A percentile compares a stretch with the other conserved stretches of the same genome.
Evolutionary conservation across 2,113 vertebrate species (phyloP).

Genomic region (Zingel zingel): DNA sequence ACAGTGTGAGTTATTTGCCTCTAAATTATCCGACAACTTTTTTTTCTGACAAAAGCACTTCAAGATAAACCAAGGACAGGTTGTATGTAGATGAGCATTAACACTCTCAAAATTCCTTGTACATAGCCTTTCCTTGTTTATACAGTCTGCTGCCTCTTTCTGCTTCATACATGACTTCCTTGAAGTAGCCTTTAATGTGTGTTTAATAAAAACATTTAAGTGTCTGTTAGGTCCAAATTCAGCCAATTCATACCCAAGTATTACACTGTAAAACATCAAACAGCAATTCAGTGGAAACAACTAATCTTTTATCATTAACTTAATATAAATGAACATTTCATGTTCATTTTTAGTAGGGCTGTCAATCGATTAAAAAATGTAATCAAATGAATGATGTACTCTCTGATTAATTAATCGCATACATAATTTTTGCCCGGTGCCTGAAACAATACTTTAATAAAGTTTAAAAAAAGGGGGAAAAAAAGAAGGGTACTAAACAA

Average conservation of each 20-base stretch:
- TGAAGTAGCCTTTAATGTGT: background rate
- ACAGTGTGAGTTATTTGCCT: slow-evolving; percentile 33
- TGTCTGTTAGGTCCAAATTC: background rate
- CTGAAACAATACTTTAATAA: no score
- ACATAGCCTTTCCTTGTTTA: slow-evolving; percentile 6
- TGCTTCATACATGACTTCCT: background rate
- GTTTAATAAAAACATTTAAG: background rate
- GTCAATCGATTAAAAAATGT: no score
- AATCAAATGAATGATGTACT: no score
- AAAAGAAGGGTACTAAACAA: no score
- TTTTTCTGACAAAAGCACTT: slow-evolving; percentile 36
- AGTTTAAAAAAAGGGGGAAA: no score
- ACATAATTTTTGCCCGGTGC: no score
- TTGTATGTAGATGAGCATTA: slow-evolving; percentile 14
- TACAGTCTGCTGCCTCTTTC: background rate
- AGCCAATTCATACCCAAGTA: background rate
- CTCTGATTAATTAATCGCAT: no score
- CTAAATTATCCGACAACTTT: slow-evolving; percentile 51
- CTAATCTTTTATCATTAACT: background rate
- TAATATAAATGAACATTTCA: background rate
- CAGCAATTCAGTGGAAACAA: background rate
- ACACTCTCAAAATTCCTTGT: background rate
- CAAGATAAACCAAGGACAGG: slow-evolving; percentile 25
- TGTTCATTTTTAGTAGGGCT: background rate
- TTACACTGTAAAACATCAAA: background rate